Evolutionary conservation across 2,888 invertebrate genomes (phyloP).

Genomic region (Hypercompe scribonia): DNA sequence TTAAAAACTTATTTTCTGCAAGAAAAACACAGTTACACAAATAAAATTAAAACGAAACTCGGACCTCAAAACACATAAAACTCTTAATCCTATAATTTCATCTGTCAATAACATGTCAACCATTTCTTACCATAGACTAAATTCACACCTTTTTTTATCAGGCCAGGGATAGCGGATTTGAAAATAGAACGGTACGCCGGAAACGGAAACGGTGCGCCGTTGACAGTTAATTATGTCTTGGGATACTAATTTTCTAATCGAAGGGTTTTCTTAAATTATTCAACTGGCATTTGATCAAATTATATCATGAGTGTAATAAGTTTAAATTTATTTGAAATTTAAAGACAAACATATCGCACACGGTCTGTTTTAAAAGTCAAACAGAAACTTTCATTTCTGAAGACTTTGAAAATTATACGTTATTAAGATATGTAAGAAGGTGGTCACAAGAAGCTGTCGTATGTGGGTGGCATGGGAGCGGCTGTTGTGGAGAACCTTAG

Average conservation of each 20-base stretch:
- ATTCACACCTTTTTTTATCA: conserved; percentile 33
- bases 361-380: no score
- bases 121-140: conserved; percentile 24
- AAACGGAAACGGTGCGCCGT: conserved; percentile 82
- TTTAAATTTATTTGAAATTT: neutral
- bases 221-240: conserved; percentile 85
- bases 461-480: no score
- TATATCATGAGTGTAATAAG: neutral
- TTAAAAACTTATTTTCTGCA: neutral
- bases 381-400: no score
- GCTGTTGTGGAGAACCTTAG: no score
- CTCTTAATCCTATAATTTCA: conserved; percentile 24
- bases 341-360: no score
- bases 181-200: conserved; percentile 82
- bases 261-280: conserved; percentile 66
- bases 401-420: no score
- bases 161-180: conserved; percentile 67
- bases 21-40: neutral
- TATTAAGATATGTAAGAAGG: no score
- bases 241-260: conserved; percentile 80
- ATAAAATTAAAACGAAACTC: conserved; percentile 13
- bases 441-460: no score
- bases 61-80: conserved; percentile 5
- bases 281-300: neutral
- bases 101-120: conserved; percentile 26